These are phyloP conservation scores for Pygmarrhopalites habei DNA, from an alignment of 1,140 invertebrate genomes.

Conservation along the genomic window DNA sequence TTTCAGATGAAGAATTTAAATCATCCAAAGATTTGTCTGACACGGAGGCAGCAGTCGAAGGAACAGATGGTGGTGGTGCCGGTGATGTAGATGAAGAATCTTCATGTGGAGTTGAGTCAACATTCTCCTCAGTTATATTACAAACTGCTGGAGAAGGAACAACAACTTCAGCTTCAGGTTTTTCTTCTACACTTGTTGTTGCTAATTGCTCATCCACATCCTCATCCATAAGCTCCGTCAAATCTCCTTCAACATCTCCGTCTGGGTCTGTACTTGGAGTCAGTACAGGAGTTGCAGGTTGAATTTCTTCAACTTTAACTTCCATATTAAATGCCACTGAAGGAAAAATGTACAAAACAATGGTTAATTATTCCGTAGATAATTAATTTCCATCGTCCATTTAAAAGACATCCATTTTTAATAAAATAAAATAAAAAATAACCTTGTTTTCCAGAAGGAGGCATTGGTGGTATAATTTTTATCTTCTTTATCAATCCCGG, in stretches of 20 bases:
- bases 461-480: constrained; percentile 18
- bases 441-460: constrained; percentile 10
- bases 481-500: constrained; percentile 19
- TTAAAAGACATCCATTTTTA: too few relatives aligned
- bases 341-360: constrained; percentile 9
- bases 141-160: not conserved
- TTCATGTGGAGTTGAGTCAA: too few relatives aligned
- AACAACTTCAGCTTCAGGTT: not conserved
- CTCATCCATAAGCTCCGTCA: not conserved
- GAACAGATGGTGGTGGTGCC: too few relatives aligned
- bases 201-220: too few relatives aligned
- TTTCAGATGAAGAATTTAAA: too few relatives aligned
- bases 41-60: too few relatives aligned
- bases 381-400: too few relatives aligned
- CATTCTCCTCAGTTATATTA: too few relatives aligned
- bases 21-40: too few relatives aligned
- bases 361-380: too few relatives aligned
- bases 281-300: not conserved
- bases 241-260: not conserved
- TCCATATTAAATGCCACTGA: constrained; percentile 44
- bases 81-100: not conserved
- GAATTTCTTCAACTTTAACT: constrained; percentile 12
- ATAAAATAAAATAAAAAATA: too few relatives aligned
- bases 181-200: not conserved
- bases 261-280: not conserved